Conservation (phyloP, 1,140 invertebrate species). For the Saccostrea glomerata region DNA sequence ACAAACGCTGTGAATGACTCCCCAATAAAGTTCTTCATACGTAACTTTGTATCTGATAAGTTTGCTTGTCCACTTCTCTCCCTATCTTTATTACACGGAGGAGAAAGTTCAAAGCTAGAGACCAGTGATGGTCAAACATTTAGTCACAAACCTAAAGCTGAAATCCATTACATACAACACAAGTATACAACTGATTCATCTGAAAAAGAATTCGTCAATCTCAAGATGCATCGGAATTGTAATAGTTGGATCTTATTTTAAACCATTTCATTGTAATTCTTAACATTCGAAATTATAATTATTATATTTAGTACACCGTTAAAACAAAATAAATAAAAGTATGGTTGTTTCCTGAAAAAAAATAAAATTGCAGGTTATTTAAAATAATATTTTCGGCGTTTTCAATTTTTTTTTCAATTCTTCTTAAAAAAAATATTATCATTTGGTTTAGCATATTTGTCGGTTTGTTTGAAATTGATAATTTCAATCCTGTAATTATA, state of each 20-base stretch:
- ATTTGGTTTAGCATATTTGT: neutral
- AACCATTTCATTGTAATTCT: no score
- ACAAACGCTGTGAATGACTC: slow-evolving; percentile 23
- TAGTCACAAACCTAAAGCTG: neutral
- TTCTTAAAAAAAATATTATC: neutral
- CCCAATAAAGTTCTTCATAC: slow-evolving; percentile 33
- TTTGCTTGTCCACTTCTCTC: neutral
- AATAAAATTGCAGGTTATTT: no score
- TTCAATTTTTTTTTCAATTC: no score
- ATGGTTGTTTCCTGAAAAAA: no score
- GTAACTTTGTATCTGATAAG: slow-evolving; percentile 14
- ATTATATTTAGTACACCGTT: no score
- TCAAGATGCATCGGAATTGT: neutral
- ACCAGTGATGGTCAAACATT: neutral
- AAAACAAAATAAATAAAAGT: no score
- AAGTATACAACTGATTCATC: no score
- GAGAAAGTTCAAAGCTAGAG: neutral
- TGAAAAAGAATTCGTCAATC: neutral
- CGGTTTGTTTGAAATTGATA: neutral
- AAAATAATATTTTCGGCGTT: no score
- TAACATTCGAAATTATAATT: no score
- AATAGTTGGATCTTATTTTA: no score
- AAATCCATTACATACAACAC: neutral
- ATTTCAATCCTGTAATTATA: neutral
- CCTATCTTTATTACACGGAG: slow-evolving; percentile 18